phyloP scores from a whole-genome alignment of 2,797 vertebrate species.

The Alauda arvensis region DNA sequence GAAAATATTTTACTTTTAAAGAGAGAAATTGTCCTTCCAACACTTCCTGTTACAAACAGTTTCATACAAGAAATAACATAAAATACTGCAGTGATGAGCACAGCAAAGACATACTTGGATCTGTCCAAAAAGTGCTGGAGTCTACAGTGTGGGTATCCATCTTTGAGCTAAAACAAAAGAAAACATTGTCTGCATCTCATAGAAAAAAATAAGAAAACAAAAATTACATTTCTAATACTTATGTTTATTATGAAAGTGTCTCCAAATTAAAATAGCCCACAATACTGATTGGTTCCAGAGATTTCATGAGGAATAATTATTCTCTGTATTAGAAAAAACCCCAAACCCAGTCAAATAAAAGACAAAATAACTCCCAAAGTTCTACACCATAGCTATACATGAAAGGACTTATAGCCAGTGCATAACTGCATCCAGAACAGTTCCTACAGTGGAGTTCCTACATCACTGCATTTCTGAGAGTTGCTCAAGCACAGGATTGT shows the following conservation, averaged over 20 bases:
- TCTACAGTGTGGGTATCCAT: not conserved
- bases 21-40: not conserved
- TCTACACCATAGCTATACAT: conserved; percentile 47
- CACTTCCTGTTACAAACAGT: not conserved
- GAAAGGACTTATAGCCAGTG: conserved; percentile 62
- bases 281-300: conserved; percentile 68
- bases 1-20: not conserved
- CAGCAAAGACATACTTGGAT: not conserved
- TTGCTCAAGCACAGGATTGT: conserved; percentile 64
- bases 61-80: not conserved
- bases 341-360: conserved; percentile 44
- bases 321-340: conserved; percentile 43
- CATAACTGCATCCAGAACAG: conserved; percentile 54
- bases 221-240: conserved; percentile 60
- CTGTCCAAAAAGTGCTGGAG: not conserved
- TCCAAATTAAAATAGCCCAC: conserved; percentile 75
- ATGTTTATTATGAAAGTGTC: conserved; percentile 80
- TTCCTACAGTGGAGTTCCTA: conserved; percentile 26
- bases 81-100: not conserved
- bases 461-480: conserved; percentile 63
- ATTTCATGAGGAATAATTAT: conserved; percentile 64
- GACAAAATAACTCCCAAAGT: conserved; percentile 40
- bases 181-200: not conserved
- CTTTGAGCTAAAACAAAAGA: not conserved
- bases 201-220: conserved; percentile 40